These are phyloP conservation scores for Pluvialis apricaria DNA, from an alignment of 2,113 vertebrate genomes.

Conservation along the genomic window DNA sequence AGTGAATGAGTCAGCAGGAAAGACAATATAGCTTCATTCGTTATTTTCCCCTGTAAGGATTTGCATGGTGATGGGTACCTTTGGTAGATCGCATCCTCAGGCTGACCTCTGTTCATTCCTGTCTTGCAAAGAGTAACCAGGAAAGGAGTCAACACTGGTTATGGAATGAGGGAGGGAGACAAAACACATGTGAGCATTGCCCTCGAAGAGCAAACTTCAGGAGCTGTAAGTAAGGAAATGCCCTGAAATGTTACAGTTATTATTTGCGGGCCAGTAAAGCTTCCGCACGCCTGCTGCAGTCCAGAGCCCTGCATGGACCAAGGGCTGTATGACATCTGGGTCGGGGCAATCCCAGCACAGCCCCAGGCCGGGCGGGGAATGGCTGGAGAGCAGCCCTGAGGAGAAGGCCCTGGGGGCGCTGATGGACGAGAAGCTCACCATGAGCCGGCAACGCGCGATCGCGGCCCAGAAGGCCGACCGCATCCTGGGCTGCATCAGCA, in stretches of 20 bases:
- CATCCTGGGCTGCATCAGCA: no score
- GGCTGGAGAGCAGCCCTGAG: no score
- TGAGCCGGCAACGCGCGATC: no score
- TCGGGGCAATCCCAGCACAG: no score
- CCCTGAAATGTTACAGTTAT: no score
- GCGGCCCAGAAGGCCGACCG: no score
- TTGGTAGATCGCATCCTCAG: not conserved
- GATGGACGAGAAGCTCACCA: no score
- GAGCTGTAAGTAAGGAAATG: not conserved
- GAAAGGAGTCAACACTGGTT: not conserved
- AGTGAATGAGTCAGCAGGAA: not conserved
- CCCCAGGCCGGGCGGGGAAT: no score
- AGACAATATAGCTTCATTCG: rapidly evolving
- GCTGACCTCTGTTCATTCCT: not conserved
- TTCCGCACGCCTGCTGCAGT: rapidly evolving
- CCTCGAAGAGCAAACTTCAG: not conserved
- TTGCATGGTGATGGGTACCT: not conserved
- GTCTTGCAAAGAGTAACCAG: not conserved
- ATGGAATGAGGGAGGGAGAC: not conserved
- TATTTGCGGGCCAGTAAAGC: not conserved
- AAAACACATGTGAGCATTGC: not conserved
- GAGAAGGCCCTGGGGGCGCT: no score
- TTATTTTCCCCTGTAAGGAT: not conserved
- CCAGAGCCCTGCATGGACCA: not conserved
- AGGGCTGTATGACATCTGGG: not conserved